Evolutionary conservation across 2,888 invertebrate species (phyloP).

Genomic region (Nymphalis urticae): DNA sequence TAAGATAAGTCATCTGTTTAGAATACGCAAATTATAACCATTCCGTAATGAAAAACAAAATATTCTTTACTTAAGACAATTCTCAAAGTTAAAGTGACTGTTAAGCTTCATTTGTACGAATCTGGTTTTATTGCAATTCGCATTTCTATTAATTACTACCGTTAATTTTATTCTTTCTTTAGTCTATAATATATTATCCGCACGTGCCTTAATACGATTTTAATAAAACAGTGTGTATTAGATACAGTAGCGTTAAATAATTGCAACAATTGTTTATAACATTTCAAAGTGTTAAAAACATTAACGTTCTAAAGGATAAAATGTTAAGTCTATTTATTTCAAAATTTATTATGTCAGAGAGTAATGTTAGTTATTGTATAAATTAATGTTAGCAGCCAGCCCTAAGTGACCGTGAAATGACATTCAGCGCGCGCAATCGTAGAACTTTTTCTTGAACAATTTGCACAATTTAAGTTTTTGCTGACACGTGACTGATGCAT

Average conservation of each 20-base stretch:
- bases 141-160: not conserved
- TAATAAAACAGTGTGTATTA: not conserved
- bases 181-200: not conserved
- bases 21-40: too few relatives aligned
- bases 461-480: constrained; percentile 43
- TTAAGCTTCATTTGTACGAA: not conserved
- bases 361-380: constrained; percentile 24
- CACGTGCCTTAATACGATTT: not conserved
- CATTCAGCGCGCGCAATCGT: constrained; percentile 48
- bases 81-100: too few relatives aligned
- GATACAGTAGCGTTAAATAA: not conserved
- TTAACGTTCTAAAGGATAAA: constrained; percentile 11
- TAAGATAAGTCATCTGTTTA: too few relatives aligned
- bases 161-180: not conserved
- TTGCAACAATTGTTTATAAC: constrained; percentile 4
- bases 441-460: constrained; percentile 24
- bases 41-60: too few relatives aligned
- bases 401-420: constrained; percentile 69
- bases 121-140: not conserved
- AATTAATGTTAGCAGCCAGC: constrained; percentile 38
- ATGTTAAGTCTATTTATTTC: constrained; percentile 19
- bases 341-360: constrained; percentile 18
- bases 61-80: not conserved
- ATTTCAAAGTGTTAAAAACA: constrained; percentile 16
- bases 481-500: constrained; percentile 47